phyloP scores from a whole-genome alignment of 2,797 vertebrate species.

The Podarcis lilfordi region DNA sequence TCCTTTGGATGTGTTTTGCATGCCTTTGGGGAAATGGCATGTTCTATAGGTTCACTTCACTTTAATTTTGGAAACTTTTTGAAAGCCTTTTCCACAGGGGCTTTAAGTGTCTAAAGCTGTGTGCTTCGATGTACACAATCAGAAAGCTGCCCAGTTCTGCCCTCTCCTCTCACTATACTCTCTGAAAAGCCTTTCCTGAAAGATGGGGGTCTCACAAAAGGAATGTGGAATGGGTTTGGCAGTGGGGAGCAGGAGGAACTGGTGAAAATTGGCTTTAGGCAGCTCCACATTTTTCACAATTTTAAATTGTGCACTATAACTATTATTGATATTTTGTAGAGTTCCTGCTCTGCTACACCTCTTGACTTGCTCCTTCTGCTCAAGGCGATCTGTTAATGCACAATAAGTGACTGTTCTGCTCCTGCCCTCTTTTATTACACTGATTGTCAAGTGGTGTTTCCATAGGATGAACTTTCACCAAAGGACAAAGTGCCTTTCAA shows the following conservation, averaged over 20 bases:
- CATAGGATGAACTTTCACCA: conserved; percentile 49
- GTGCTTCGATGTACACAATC: background rate
- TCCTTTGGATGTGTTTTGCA: background rate
- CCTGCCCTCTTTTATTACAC: background rate
- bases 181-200: background rate
- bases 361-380: background rate
- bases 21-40: conserved; percentile 26
- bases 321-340: background rate
- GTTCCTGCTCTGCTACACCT: background rate
- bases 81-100: background rate
- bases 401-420: background rate
- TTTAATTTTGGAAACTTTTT: background rate
- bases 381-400: accelerated
- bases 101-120: background rate
- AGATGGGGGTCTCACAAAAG: background rate
- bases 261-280: background rate
- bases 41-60: background rate
- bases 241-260: no score
- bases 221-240: background rate
- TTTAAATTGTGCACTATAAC: background rate
- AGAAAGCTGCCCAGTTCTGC: background rate
- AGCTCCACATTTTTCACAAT: background rate
- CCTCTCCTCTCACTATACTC: background rate
- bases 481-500: conserved; percentile 45
- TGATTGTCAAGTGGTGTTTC: background rate